Conservation (phyloP, 2,888 invertebrate species). For the Drosophila tanythrix region DNA sequence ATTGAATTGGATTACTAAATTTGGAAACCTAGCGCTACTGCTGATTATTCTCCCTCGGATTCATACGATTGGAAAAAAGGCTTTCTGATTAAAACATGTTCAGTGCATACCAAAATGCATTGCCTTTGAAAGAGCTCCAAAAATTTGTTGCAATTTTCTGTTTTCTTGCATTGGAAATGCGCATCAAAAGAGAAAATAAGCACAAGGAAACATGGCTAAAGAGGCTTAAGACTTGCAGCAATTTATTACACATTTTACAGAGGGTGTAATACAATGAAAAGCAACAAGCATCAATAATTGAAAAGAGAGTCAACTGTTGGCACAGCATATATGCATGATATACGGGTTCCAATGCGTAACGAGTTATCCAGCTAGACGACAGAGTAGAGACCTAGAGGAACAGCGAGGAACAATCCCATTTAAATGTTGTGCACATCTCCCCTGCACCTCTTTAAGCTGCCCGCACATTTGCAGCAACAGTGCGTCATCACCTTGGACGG, state of each 20-base stretch:
- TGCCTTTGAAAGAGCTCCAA: not conserved
- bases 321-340: constrained; percentile 7
- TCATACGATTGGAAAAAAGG: not conserved
- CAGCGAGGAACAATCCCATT: constrained; percentile 2
- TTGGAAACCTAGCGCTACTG: not conserved
- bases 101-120: not conserved
- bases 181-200: not conserved
- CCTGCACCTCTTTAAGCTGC: constrained; percentile 8
- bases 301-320: constrained; percentile 17
- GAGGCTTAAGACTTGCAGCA: not conserved
- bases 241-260: not conserved
- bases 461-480: constrained; percentile 35
- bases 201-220: not conserved
- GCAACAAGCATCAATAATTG: constrained; percentile 16
- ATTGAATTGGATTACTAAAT: not conserved
- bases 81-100: not conserved
- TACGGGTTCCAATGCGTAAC: constrained; percentile 44
- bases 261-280: constrained; percentile 7
- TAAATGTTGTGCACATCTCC: not conserved
- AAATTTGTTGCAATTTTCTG: not conserved
- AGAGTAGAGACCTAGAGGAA: constrained; percentile 2
- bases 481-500: constrained; percentile 59
- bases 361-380: constrained; percentile 27
- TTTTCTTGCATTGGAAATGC: not conserved
- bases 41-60: not conserved